Conservation (phyloP, 1,140 invertebrate genomes). For the Drosophila pseudoananassae region DNA sequence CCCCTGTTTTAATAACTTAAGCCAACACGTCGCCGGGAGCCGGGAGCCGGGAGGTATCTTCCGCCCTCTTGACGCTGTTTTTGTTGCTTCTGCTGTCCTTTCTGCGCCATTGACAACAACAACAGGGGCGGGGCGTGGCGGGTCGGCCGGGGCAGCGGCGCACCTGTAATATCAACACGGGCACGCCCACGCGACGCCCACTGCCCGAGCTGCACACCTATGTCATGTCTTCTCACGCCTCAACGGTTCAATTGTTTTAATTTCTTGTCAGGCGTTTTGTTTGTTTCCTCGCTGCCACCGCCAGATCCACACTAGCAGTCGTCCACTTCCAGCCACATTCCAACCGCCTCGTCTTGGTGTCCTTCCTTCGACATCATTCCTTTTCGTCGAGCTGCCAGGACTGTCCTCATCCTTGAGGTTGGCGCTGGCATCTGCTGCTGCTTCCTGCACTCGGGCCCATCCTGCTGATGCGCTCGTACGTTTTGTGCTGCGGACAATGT, state of each 20-base stretch:
- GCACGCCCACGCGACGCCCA: conserved; percentile 46
- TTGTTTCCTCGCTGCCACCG: conserved; percentile 56
- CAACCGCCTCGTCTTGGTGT: neutral
- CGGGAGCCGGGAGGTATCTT: conserved; percentile 27
- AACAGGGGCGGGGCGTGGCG: conserved; percentile 44
- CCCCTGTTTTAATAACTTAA: conserved; percentile 76
- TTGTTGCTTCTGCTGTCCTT: conserved; percentile 59
- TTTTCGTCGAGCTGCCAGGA: conserved; percentile 5
- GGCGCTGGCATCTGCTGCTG: conserved; percentile 69
- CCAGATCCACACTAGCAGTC: conserved; percentile 10
- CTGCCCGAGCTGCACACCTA: conserved; percentile 38
- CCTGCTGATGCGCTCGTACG: conserved; percentile 54
- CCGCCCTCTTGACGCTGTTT: neutral
- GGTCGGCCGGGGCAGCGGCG: conserved; percentile 40
- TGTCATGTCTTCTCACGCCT: conserved; percentile 72
- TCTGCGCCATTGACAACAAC: conserved; percentile 75
- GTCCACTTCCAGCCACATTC: conserved; percentile 6
- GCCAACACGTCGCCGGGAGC: conserved; percentile 60
- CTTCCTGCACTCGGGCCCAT: conserved; percentile 37
- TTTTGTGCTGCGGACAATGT: conserved; percentile 81
- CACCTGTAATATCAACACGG: conserved; percentile 79
- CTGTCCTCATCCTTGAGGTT: conserved; percentile 69
- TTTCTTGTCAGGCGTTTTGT: conserved; percentile 80
- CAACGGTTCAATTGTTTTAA: conserved; percentile 82
- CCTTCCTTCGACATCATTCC: conserved; percentile 10